Evolutionary conservation across 2,888 invertebrate species (phyloP).

Genomic region (Dyspetes luteomarginatus): DNA sequence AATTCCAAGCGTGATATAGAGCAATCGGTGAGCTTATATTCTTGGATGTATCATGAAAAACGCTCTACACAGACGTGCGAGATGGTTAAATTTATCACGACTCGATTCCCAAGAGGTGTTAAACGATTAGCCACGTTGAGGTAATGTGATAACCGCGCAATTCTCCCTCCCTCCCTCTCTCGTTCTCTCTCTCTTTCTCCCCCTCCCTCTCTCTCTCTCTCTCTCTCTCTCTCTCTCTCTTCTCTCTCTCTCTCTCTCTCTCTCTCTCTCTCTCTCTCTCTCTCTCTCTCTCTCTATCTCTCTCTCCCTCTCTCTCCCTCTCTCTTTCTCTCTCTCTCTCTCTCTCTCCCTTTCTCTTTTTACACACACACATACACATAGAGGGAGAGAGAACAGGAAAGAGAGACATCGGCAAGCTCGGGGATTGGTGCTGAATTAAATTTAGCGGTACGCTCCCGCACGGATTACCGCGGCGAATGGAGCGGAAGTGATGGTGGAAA

Average conservation of each 20-base stretch:
- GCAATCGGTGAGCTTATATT: not conserved
- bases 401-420: conserved; percentile 64
- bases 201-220: no score
- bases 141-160: conserved; percentile 73
- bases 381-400: not conserved
- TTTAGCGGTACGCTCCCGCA: conserved; percentile 74
- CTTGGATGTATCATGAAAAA: not conserved
- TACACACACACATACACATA: conserved; percentile 8
- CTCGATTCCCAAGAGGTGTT: conserved; percentile 71
- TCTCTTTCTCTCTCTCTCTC: not conserved
- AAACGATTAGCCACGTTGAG: conserved; percentile 75
- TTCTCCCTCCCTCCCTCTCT: not conserved
- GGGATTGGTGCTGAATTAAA: conserved; percentile 73
- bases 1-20: conserved; percentile 18
- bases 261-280: no score
- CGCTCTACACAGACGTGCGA: conserved; percentile 18
- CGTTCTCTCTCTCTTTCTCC: no score
- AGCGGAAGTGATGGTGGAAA: conserved; percentile 50
- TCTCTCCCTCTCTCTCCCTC: not conserved
- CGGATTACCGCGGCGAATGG: conserved; percentile 66
- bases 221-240: not conserved
- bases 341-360: no score
- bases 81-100: conserved; percentile 56
- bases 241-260: not conserved
- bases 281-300: not conserved